These are phyloP conservation scores for Parauchenoglanis ngamensis DNA, from an alignment of 2,797 vertebrate genomes.

Conservation along the genomic window DNA sequence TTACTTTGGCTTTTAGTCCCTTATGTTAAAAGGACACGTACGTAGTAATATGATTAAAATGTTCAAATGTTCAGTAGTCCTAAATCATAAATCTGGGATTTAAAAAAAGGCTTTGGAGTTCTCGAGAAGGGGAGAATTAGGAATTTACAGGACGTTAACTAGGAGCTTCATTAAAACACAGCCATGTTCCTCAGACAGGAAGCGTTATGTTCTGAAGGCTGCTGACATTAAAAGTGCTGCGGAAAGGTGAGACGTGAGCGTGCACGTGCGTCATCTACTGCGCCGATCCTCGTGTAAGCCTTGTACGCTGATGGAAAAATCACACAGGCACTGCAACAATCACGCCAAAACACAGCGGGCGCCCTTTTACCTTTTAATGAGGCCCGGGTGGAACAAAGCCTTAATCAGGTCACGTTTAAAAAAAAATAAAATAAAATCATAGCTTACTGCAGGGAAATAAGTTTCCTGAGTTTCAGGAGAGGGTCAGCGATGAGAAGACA, in stretches of 20 bases:
- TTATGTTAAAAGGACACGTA: too few relatives aligned
- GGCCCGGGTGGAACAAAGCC: background rate
- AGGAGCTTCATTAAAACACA: background rate
- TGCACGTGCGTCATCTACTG: background rate
- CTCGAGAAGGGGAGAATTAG: background rate
- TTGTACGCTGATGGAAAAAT: background rate
- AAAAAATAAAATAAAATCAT: background rate
- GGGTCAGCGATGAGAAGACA: background rate
- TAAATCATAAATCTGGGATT: background rate
- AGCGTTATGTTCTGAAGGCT: background rate
- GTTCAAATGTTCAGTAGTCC: background rate
- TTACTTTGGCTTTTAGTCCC: too few relatives aligned
- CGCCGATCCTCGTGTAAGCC: too few relatives aligned
- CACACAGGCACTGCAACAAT: background rate
- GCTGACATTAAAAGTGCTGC: background rate
- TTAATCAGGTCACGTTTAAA: background rate
- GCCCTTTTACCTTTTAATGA: background rate
- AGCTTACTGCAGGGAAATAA: background rate
- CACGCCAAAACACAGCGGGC: background rate
- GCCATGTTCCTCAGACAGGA: background rate
- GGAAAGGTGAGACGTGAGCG: background rate
- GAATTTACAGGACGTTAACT: background rate
- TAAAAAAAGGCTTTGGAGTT: background rate
- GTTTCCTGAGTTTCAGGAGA: background rate
- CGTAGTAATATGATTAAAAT: too few relatives aligned